Base-by-base conservation (phyloP, 2,797 vertebrate species). In the Catharus ustulatus region DNA sequence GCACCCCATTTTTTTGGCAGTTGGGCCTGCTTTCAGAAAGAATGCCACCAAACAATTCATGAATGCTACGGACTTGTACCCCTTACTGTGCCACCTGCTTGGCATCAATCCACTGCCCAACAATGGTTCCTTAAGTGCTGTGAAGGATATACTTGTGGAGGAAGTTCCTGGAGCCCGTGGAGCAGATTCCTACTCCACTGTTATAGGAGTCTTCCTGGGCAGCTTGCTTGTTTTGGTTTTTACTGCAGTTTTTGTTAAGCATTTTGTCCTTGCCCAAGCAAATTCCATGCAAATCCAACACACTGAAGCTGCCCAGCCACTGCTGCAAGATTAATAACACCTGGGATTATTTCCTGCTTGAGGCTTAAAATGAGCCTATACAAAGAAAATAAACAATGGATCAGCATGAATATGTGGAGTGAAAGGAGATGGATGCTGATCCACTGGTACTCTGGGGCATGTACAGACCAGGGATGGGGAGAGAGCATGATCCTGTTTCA, bases 1-100 rank as follows among this genome's bases (percentile, higher is more conserved):
- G 99, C 98, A 99, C 79, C 98, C 99, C 2, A 97, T 99, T 88
- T 99, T 99, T 69, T 92, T 99, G 89, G 99, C 99, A 59, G 98
- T 98, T 3, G 99, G 99, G 23, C 99, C 99, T 27, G 98, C 98
- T 91, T 99, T 99, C 96, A 98, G 97, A 87, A 98, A 97, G 95
- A 98, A 98, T 15, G 98, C 97, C 80, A 95, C 98, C 79, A 99
- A 98, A 94, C 87, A 96, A 83, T 97, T 94, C 90, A 99, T 99
- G 98, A 97, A 97, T 49, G 98, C 98, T 2, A 98, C 99, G 11
- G 99, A 99, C 95, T 97, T 99, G 64, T 99, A 99, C 96, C 98
- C 99, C 5, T 98, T 99, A 49, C 97, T 99, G 97, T 99, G 99
- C 96, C 97, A 98, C 91, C 98, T 99, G 74, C 98, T 99, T 80